Evolutionary conservation across 2,113 vertebrate species (phyloP).

Genomic region (Mesitornis unicolor): DNA sequence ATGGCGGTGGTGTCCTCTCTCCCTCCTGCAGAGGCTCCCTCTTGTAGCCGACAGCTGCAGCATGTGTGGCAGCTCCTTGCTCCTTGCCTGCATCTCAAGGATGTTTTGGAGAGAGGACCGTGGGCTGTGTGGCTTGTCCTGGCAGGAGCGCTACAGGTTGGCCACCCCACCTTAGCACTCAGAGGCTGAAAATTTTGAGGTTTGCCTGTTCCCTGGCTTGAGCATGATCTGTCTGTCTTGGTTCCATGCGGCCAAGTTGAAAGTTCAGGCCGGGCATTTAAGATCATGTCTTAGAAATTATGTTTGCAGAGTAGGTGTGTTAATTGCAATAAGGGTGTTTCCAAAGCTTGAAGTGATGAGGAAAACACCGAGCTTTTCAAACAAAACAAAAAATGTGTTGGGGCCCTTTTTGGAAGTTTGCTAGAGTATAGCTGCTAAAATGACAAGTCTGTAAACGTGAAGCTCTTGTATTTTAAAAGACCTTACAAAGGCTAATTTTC

Average conservation of each 20-base stretch:
- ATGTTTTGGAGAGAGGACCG: not conserved
- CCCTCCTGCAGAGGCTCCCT: not conserved
- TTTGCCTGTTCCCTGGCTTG: not conserved
- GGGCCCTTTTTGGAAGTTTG: not conserved
- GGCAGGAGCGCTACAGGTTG: not conserved
- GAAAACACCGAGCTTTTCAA: not conserved
- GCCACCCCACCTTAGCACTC: not conserved
- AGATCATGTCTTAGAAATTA: not conserved
- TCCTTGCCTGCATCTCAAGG: not conserved
- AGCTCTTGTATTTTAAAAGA: not conserved
- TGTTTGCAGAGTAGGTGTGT: not conserved
- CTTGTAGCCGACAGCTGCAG: not conserved
- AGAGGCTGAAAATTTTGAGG: accelerated
- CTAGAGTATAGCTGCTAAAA: not conserved
- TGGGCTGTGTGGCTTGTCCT: not conserved
- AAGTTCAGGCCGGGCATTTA: not conserved
- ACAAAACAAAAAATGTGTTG: not conserved
- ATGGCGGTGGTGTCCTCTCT: not conserved
- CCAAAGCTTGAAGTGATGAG: not conserved
- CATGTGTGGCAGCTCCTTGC: not conserved
- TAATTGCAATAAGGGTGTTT: not conserved
- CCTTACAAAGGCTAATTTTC: not conserved
- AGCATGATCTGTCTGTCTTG: not conserved
- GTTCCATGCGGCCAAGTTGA: not conserved
- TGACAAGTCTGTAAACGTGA: not conserved